These are phyloP conservation scores for Antechinus flavipes DNA, from an alignment of 2,113 vertebrate genomes.

Conservation along the genomic window DNA sequence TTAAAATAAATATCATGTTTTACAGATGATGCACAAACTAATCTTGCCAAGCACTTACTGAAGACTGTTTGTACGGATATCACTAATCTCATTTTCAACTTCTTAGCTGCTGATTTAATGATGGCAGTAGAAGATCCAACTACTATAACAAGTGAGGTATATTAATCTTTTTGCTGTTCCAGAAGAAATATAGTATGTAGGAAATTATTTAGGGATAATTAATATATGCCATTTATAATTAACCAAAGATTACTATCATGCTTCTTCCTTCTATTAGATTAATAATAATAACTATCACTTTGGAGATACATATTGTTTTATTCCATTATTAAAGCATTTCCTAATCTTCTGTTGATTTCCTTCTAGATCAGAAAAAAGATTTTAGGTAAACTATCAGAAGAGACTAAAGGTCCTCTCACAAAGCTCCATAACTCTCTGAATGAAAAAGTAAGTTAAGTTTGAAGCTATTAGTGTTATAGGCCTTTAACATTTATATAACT, in stretches of 20 bases:
- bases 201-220: constrained; percentile 8
- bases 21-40: constrained; percentile 94
- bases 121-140: constrained; percentile 91
- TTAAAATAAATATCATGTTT: constrained; percentile 66
- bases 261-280: background rate
- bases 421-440: constrained; percentile 94
- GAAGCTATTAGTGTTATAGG: background rate
- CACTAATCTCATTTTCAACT: constrained; percentile 95
- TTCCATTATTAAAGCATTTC: constrained; percentile 40
- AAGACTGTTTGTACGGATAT: constrained; percentile 94
- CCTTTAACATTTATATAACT: background rate
- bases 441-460: constrained; percentile 89
- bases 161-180: constrained; percentile 6
- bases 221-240: background rate
- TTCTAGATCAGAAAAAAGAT: constrained; percentile 93
- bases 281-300: constrained; percentile 18
- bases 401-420: constrained; percentile 90
- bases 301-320: constrained; percentile 26
- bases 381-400: constrained; percentile 92
- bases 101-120: constrained; percentile 94
- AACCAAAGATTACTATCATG: constrained; percentile 14
- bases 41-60: constrained; percentile 92
- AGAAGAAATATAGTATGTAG: constrained; percentile 41
- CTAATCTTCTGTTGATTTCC: constrained; percentile 48
- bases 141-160: constrained; percentile 91